Base-by-base conservation (phyloP, 2,113 vertebrate species). In the Corythornis madagascariensis region DNA sequence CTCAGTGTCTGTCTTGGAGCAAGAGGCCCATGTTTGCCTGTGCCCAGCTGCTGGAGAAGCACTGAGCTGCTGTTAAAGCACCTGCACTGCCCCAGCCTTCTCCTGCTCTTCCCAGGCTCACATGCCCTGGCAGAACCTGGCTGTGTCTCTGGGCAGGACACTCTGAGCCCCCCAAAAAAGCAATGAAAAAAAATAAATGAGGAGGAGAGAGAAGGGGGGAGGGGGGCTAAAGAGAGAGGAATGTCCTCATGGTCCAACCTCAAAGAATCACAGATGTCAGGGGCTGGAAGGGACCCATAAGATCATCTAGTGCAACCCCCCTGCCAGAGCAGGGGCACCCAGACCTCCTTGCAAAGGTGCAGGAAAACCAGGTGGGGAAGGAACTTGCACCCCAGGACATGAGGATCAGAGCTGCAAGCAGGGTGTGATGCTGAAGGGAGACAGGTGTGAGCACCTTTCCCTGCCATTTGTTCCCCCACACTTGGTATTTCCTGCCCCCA, bases 111-210 rank as follows among this genome's bases (percentile, higher is more conserved):
- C 69, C 55, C 50, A 40, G n/a, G 15, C 59, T 75, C 5, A 0
- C 7, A 1, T 10, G 21, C 3, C 45, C 4, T 26, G 0, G 10
- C 2, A 28, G 26, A 43, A 57, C 45, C 13, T 6, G 4, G 45
- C 31, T 8, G 13, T 17, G 25, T 11, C 52, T 57, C 53, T 25
- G 28, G 28, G 20, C n/a, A 71, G 63, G 60, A 43, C 42, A 33
- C 11, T 33, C 53, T 11, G 56, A 82, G 47, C 0, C 53, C 4
- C 5, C 3, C 35, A 22, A 4, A 11, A 69, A 69, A 33, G 16
- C 7, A 8, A 50, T 10, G n/a, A 1, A 3, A n/a, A 71, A 31
- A 22, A 38, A 3, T 1, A 59, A 11, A 50, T 53, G 14, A 25
- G 43, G 26, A 35, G 63, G 63, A 52, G 26, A 47, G 25, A 26